A percentile compares a stretch with the other conserved stretches of the same genome.
phyloP scores from a whole-genome alignment of 2,888 invertebrate species.

The Gnatocerus cornutus region DNA sequence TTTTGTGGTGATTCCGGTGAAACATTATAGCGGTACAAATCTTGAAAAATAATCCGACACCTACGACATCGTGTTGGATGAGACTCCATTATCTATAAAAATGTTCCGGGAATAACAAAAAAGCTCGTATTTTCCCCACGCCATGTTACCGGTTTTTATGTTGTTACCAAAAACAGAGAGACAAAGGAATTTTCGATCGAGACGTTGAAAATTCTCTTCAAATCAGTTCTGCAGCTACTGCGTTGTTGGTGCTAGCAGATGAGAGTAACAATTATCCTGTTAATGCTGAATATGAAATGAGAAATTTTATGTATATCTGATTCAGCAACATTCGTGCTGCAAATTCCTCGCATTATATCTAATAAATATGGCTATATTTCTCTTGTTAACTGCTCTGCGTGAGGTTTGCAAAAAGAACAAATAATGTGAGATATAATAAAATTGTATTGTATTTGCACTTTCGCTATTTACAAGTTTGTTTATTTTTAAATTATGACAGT shows the following conservation, averaged over 20 bases:
- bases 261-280: background rate
- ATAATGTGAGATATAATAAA: background rate
- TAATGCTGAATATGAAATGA: slow-evolving; percentile 4
- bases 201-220: background rate
- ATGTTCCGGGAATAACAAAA: slow-evolving; percentile 16
- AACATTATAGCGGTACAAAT: slow-evolving; percentile 5
- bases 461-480: background rate
- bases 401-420: slow-evolving; percentile 1
- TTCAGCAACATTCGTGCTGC: background rate
- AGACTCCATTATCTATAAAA: slow-evolving; percentile 7
- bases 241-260: background rate
- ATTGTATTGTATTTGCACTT: background rate
- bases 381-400: background rate
- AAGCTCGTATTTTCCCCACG: slow-evolving; percentile 9
- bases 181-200: background rate
- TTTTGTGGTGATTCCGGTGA: background rate
- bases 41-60: slow-evolving; percentile 11
- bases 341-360: background rate
- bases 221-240: background rate
- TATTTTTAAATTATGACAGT: background rate
- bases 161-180: slow-evolving; percentile 2
- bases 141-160: background rate
- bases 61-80: slow-evolving; percentile 12
- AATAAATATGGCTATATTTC: background rate
- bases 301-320: background rate